Evolutionary conservation across 2,888 invertebrate species (phyloP), one percentile per base, ranked within the genome.

Genomic region (Lasioglossum figueresi): DNA sequence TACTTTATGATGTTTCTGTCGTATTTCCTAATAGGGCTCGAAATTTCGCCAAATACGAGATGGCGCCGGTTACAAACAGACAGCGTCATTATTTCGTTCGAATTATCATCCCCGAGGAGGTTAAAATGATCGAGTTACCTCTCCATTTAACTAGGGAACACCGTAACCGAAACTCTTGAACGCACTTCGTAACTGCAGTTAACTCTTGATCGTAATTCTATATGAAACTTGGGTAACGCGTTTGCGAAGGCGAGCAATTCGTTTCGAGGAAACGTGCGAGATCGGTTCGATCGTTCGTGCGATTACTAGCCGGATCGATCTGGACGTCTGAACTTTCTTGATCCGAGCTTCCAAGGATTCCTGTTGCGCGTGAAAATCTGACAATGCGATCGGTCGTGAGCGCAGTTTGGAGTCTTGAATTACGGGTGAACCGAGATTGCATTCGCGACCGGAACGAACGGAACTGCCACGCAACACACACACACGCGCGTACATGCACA

Each of bases 381-480:
- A 66, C 79, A 88, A 76, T 74, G 80, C 74, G 84, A 87, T 70
- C 77, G 68, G 59, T 63, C 59, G 68, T 40, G 63, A 79, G 78
- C 70, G 63, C 76, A 56, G 74, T 52, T 31, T 70, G 19, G 75
- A 87, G 70, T 76, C 82, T 83, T 27, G 72, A 83, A 71, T 59
- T 45, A 75, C 56, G 45, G 52, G 56, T 23, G 71, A 80, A 27
- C 48, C 70, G 37, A 56, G 66, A 76, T 56, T 27, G 71, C 79
- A 80, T 80, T 75, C 80, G 79, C 82, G 79, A 19, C 76, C 56
- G 16, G 37, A 40, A 70, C 70, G 23, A 19, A 10, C n/a, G 70
- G 23, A 27, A 56, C 27, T 23, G 27, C 12, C 34, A 27, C 68
- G 16, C 68, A 23, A 19, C n/a, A n/a, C n/a, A n/a, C n/a, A 66